Percentiles rank a stretch among this genome's conserved stretches.
These are phyloP conservation scores for Podarcis muralis DNA, from an alignment of 2,113 vertebrate species.

Conservation along the genomic window DNA sequence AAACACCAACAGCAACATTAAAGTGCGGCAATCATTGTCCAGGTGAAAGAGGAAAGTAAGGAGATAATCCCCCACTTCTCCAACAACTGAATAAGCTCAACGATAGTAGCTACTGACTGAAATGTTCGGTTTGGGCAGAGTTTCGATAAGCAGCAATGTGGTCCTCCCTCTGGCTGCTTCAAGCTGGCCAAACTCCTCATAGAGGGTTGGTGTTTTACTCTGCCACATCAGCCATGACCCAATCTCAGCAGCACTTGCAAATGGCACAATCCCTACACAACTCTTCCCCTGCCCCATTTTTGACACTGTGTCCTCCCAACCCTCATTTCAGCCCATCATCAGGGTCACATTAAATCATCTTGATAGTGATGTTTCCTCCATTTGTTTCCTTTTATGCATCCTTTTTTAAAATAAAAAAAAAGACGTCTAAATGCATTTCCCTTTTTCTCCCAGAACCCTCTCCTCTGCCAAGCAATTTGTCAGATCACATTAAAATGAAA, in stretches of 20 bases:
- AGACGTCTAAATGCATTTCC: not conserved
- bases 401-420: not conserved
- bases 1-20: not conserved
- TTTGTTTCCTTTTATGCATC: not conserved
- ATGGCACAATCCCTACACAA: not conserved
- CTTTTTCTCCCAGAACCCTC: not conserved
- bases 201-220: not conserved
- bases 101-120: not conserved
- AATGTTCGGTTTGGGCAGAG: not conserved
- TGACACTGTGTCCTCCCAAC: not conserved
- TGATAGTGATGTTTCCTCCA: not conserved
- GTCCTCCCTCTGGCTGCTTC: not conserved
- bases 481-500: slow-evolving; percentile 30
- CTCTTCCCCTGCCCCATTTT: not conserved
- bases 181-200: not conserved
- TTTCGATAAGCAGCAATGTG: not conserved
- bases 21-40: not conserved
- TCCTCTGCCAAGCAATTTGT: slow-evolving; percentile 3
- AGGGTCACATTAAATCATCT: not conserved
- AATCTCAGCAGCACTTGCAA: not conserved
- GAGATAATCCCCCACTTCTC: not conserved
- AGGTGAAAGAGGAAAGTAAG: not conserved
- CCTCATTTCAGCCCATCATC: not conserved
- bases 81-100: not conserved
- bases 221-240: not conserved